Percentiles rank a stretch among this genome's conserved stretches.
Evolutionary conservation across 2,113 vertebrate species (phyloP).

Genomic region (Pachypanchax playfairii): DNA sequence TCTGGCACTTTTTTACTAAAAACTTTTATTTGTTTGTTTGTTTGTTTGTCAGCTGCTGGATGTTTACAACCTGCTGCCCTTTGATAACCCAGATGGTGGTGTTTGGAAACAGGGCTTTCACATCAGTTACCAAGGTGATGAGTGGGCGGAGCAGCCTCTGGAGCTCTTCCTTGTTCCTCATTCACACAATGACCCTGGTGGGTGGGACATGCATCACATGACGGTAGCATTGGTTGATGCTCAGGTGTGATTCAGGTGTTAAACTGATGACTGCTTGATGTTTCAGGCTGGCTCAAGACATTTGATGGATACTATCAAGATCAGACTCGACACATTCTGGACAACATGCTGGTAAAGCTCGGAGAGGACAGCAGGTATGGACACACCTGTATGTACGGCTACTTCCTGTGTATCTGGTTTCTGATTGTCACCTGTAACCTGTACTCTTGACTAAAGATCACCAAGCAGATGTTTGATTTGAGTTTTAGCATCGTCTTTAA

Average conservation of each 20-base stretch:
- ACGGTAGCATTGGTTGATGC: too few relatives aligned
- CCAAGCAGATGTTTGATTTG: too few relatives aligned
- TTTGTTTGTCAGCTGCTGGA: conserved; percentile 84
- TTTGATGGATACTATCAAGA: conserved; percentile 92
- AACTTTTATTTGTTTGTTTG: neutral
- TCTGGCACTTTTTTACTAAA: too few relatives aligned
- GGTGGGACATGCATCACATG: conserved; percentile 12
- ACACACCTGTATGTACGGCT: neutral
- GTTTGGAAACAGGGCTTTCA: conserved; percentile 96
- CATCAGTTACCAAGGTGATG: conserved; percentile 84
- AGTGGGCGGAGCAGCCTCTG: conserved; percentile 87
- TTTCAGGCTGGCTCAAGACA: conserved; percentile 93
- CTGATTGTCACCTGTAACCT: too few relatives aligned
- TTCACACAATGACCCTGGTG: conserved; percentile 96
- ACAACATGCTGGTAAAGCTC: conserved; percentile 92
- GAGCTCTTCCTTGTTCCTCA: conserved; percentile 92
- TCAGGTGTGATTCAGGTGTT: neutral
- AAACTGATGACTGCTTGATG: neutral
- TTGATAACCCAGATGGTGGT: conserved; percentile 92
- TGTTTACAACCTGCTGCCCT: conserved; percentile 88
- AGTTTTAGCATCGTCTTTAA: too few relatives aligned
- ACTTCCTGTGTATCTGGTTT: neutral
- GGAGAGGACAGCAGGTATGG: conserved; percentile 79
- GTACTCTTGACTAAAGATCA: too few relatives aligned
- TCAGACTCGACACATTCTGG: conserved; percentile 91